Evolutionary conservation across 2,797 vertebrate genomes (phyloP).

Genomic region (Sebastiscus albofasciatus): DNA sequence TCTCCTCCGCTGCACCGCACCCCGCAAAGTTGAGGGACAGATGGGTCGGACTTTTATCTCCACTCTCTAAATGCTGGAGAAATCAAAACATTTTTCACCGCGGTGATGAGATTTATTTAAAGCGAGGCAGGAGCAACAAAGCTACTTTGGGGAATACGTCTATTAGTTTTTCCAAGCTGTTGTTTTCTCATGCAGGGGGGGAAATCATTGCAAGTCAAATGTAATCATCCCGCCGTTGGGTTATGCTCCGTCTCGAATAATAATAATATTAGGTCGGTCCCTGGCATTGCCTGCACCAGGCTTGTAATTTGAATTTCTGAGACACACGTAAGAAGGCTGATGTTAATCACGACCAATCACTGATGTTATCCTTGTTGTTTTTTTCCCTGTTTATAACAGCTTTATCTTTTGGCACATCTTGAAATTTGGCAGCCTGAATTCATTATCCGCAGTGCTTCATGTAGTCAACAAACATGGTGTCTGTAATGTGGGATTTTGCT

Average conservation of each 20-base stretch:
- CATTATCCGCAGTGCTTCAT: slow-evolving; percentile 67
- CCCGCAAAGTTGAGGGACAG: slow-evolving; percentile 68
- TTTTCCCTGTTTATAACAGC: slow-evolving; percentile 63
- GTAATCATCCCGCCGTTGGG: slow-evolving; percentile 80
- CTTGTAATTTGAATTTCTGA: slow-evolving; percentile 75
- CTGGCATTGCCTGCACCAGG: slow-evolving; percentile 67
- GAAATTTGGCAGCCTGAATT: slow-evolving; percentile 71
- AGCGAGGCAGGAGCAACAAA: slow-evolving; percentile 66
- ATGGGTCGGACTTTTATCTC: slow-evolving; percentile 78
- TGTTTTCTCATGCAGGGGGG: slow-evolving; percentile 69
- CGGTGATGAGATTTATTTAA: slow-evolving; percentile 75
- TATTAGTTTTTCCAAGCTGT: slow-evolving; percentile 78
- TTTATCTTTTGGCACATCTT: slow-evolving; percentile 72
- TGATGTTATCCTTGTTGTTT: slow-evolving; percentile 59
- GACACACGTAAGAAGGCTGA: slow-evolving; percentile 67
- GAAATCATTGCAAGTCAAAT: slow-evolving; percentile 83
- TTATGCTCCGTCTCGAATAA: slow-evolving; percentile 77
- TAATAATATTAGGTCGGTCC: slow-evolving; percentile 78
- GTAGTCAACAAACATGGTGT: slow-evolving; percentile 65
- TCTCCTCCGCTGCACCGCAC: slow-evolving; percentile 40
- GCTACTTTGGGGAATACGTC: slow-evolving; percentile 73
- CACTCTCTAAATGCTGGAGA: slow-evolving; percentile 63
- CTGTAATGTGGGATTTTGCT: slow-evolving; percentile 62
- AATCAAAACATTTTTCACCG: slow-evolving; percentile 77
- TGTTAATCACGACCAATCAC: slow-evolving; percentile 79